Evolutionary conservation across 2,888 invertebrate species (phyloP).

Genomic region (Philhelius pedissequus): DNA sequence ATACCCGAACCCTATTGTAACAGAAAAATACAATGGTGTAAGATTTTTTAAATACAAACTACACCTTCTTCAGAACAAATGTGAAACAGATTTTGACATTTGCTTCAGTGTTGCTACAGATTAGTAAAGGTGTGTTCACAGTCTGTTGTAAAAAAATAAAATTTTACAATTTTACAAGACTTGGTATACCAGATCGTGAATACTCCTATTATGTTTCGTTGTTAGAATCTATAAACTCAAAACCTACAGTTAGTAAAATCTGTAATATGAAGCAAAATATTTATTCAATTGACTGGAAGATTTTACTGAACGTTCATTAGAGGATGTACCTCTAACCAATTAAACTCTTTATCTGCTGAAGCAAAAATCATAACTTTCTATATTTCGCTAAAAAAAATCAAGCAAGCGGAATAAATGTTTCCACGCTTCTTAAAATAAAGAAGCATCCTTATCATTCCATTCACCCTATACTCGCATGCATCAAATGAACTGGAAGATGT

Average conservation of each 20-base stretch:
- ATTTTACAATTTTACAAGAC: too few species aligned
- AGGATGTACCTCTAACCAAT: conserved; percentile 27
- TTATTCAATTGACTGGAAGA: conserved; percentile 57
- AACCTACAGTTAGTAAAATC: background rate
- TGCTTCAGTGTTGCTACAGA: too few species aligned
- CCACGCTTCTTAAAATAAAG: background rate
- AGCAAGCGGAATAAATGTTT: conserved; percentile 20
- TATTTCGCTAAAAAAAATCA: conserved; percentile 9
- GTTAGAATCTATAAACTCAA: background rate
- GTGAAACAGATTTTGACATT: too few species aligned
- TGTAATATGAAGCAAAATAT: background rate
- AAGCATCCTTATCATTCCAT: conserved; percentile 6
- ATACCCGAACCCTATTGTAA: too few species aligned
- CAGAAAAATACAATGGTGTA: too few species aligned
- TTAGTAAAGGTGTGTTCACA: too few species aligned
- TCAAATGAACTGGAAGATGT: conserved; percentile 65
- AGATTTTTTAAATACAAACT: too few species aligned
- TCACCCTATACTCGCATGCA: background rate
- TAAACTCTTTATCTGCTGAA: conserved; percentile 54
- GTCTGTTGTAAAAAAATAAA: too few species aligned
- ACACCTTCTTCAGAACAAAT: too few species aligned
- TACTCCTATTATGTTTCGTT: too few species aligned
- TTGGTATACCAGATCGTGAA: too few species aligned
- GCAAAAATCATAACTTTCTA: background rate
- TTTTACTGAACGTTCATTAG: background rate